Percentiles rank a stretch among this genome's conserved stretches.
These are phyloP conservation scores for Gymnarchus niloticus DNA, from an alignment of 2,113 vertebrate genomes.

Conservation along the genomic window DNA sequence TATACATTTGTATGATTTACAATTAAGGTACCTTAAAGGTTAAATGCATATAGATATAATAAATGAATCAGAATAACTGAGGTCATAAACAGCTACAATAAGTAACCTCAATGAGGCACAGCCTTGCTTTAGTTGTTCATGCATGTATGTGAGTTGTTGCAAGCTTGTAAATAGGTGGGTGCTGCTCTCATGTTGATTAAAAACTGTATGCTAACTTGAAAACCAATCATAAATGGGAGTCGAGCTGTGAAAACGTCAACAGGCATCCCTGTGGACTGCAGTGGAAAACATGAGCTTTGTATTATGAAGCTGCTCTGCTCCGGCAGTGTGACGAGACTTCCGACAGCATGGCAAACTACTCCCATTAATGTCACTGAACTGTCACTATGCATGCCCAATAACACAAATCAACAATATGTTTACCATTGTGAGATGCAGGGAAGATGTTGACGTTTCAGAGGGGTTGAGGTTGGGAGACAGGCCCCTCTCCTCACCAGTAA, in stretches of 20 bases:
- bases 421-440: neutral
- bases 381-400: neutral
- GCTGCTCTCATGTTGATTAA: neutral
- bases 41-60: neutral
- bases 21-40: no score
- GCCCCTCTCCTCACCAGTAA: neutral
- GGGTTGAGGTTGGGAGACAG: neutral
- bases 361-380: no score
- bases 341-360: no score
- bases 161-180: neutral
- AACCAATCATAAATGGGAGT: neutral
- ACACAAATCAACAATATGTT: neutral
- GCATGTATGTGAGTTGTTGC: no score
- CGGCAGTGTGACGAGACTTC: no score
- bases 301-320: no score
- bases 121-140: neutral
- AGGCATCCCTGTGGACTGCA: neutral
- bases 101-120: neutral
- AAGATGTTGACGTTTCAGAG: neutral
- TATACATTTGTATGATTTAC: no score
- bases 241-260: neutral
- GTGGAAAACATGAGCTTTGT: no score
- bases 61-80: neutral
- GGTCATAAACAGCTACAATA: neutral
- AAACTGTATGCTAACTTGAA: no score